Base-by-base conservation (phyloP, 2,888 invertebrate genomes). In the Candidula unifasciata region DNA sequence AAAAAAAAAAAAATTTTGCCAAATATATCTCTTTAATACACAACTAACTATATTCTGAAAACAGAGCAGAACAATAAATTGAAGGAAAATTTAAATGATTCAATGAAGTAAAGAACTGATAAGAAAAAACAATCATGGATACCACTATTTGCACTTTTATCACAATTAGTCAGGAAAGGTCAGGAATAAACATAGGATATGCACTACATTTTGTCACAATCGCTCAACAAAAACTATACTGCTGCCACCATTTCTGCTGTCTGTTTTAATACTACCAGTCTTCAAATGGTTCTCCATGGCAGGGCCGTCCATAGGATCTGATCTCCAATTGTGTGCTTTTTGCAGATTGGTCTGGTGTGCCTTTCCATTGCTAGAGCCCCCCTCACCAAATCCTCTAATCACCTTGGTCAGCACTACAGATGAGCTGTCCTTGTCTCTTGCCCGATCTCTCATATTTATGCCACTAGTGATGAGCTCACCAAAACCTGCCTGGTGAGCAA, bases 381-480 rank as follows among this genome's bases (percentile, higher is more conserved):
- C 33, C 21, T 82, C 82, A 37, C 66, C 52, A 18, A 33, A 21
- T 52, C 74, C 74, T 35, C 71, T 33, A 33, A 86, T 88, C 10
- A 91, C 87, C 77, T 89, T 89, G 3, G 90, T 91, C 60, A 91
- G 85, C 21, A 88, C 88, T 5, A 91, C 91, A 1, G 90, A 85
- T 44, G 73, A 73, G 6, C 68, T 60, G 16, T 82, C 57, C 24
- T 52, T 76, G 30, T 83, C 82, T 10, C 69, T 80, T 21, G 85
- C 89, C 16, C 91, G 84, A 54, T 90, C 88, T 69, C 92, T 89
- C 98, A 98, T 98, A 92, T 98, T 98, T 94, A 97, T 97, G 86
- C 98, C 99, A 77, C 97, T 97, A 21, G 98, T 99, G 93, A 99
- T 99, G 90, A 99, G 96, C 33, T 97, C 96, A 77, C 98, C 98